phyloP scores from a whole-genome alignment of 2,888 invertebrate genomes.

The Tupiocoris notatus region DNA sequence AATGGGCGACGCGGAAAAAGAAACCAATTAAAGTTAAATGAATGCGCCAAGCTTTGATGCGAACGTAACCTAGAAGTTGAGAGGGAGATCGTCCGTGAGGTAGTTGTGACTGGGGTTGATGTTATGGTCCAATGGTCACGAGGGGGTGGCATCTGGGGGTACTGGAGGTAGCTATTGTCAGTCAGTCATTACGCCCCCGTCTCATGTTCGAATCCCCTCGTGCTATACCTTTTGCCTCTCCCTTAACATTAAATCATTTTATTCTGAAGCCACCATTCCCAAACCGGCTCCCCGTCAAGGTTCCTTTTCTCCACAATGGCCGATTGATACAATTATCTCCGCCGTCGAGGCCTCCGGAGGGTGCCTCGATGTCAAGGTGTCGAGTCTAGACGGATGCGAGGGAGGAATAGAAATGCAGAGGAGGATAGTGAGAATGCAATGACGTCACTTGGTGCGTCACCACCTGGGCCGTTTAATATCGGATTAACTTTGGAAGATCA shows the following conservation, averaged over 20 bases:
- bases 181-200: constrained; percentile 21
- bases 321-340: constrained; percentile 25
- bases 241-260: constrained; percentile 17
- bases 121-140: constrained; percentile 21
- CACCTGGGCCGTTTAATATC: constrained; percentile 41
- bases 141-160: neutral
- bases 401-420: neutral
- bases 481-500: constrained; percentile 34
- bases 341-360: constrained; percentile 2
- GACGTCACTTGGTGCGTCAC: constrained; percentile 33
- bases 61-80: neutral
- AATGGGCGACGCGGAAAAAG: constrained; percentile 16
- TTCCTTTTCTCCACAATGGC: neutral
- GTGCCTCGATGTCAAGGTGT: neutral
- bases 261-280: constrained; percentile 4
- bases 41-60: constrained; percentile 4
- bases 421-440: neutral
- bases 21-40: constrained; percentile 38
- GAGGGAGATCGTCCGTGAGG: constrained; percentile 6
- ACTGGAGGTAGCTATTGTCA: constrained; percentile 28
- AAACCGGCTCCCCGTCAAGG: neutral
- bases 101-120: neutral
- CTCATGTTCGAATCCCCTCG: neutral
- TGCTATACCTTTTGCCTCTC: neutral
- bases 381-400: neutral